Conservation (phyloP, 1,140 invertebrate species). For the Drosophila nikananu region DNA sequence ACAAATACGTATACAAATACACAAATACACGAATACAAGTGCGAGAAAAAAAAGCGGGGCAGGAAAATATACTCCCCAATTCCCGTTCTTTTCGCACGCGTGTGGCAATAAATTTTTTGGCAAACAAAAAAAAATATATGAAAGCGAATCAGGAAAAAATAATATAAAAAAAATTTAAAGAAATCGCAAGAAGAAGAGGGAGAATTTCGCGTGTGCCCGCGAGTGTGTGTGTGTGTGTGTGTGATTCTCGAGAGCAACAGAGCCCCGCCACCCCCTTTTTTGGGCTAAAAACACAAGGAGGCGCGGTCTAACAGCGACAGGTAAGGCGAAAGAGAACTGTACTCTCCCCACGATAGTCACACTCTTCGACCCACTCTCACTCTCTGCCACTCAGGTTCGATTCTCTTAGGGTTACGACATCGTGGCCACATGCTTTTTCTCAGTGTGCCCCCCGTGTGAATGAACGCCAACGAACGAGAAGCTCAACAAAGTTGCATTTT, state of each 20-base stretch:
- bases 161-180: conserved; percentile 33
- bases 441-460: conserved; percentile 66
- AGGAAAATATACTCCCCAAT: conserved; percentile 53
- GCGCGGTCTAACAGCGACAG: conserved; percentile 71
- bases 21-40: conserved; percentile 25
- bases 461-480: conserved; percentile 51
- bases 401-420: conserved; percentile 73
- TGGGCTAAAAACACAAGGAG: conserved; percentile 59
- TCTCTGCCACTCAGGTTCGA: background rate
- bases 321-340: conserved; percentile 38
- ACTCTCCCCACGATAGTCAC: background rate
- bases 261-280: conserved; percentile 15
- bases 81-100: conserved; percentile 67
- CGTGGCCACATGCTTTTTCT: conserved; percentile 50
- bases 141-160: conserved; percentile 20
- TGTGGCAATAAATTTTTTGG: conserved; percentile 76
- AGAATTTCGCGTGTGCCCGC: conserved; percentile 12
- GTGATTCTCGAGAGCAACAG: conserved; percentile 49
- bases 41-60: conserved; percentile 29
- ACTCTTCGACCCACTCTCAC: background rate
- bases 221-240: background rate
- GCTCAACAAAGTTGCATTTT: conserved; percentile 64
- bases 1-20: conserved; percentile 38
- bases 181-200: conserved; percentile 39
- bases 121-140: conserved; percentile 38